These are phyloP conservation scores for Cyphomyrus plagiostoma DNA, from an alignment of 2,113 vertebrate species.

Conservation along the genomic window DNA sequence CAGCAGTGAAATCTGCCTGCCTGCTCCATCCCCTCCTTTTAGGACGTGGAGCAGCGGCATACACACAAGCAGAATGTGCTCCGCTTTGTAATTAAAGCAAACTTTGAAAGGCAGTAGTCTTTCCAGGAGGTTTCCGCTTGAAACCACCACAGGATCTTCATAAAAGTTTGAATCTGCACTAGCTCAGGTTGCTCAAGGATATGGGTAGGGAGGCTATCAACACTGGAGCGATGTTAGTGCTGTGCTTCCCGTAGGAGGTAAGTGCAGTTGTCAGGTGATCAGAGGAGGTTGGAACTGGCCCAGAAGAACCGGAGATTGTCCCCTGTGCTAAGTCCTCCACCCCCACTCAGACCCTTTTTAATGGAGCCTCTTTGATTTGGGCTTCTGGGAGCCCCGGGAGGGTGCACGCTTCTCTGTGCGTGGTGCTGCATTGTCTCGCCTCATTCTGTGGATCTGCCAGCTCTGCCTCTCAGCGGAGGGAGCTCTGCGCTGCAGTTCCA, in stretches of 20 bases:
- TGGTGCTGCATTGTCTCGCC: not conserved
- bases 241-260: not conserved
- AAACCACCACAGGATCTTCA: not conserved
- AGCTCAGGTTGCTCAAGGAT: not conserved
- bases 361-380: not conserved
- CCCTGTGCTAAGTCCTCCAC: not conserved
- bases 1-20: not conserved
- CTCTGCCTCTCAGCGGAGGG: not conserved
- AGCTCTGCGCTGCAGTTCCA: not conserved
- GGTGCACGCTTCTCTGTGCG: not conserved
- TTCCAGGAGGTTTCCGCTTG: not conserved
- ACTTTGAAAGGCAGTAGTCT: not conserved
- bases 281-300: not conserved
- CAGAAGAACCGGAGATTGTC: not conserved
- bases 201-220: not conserved
- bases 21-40: not conserved
- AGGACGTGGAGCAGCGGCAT: not conserved
- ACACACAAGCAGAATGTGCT: not conserved
- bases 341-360: not conserved
- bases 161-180: not conserved
- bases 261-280: conserved; percentile 6
- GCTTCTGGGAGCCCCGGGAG: not conserved
- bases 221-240: not conserved
- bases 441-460: not conserved
- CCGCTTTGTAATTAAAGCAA: not conserved